phyloP scores from a whole-genome alignment of 2,888 invertebrate genomes.

The Temnothorax ravouxi region DNA sequence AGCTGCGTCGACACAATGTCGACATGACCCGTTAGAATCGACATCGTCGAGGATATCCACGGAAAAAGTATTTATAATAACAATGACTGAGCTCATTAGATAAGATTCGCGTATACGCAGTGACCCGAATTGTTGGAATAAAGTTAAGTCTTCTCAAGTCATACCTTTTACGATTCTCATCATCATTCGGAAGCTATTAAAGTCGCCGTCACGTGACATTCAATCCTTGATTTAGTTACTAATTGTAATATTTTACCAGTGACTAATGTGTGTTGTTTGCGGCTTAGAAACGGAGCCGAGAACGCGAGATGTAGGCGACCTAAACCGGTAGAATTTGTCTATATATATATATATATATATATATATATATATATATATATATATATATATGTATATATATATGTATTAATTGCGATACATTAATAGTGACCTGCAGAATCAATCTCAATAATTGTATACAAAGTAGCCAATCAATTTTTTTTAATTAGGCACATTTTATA shows the following conservation, averaged over 20 bases:
- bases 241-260: background rate
- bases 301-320: background rate
- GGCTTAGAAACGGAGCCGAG: background rate
- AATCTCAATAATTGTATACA: background rate
- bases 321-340: background rate
- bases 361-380: too few species aligned
- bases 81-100: constrained; percentile 58
- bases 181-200: background rate
- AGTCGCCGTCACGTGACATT: background rate
- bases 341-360: too few species aligned
- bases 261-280: background rate
- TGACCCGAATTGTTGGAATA: background rate
- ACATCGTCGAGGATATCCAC: constrained; percentile 49
- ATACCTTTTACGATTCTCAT: background rate
- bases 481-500: constrained; percentile 3
- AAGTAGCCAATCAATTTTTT: constrained; percentile 2
- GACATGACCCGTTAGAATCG: constrained; percentile 39
- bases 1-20: background rate
- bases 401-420: background rate
- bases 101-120: constrained; percentile 50
- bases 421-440: background rate
- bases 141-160: background rate
- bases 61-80: constrained; percentile 62
- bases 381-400: too few species aligned
- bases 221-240: background rate